Percentiles rank a stretch among this genome's conserved stretches.
Conservation (phyloP, 2,888 invertebrate species). For the Germaria angustata region DNA sequence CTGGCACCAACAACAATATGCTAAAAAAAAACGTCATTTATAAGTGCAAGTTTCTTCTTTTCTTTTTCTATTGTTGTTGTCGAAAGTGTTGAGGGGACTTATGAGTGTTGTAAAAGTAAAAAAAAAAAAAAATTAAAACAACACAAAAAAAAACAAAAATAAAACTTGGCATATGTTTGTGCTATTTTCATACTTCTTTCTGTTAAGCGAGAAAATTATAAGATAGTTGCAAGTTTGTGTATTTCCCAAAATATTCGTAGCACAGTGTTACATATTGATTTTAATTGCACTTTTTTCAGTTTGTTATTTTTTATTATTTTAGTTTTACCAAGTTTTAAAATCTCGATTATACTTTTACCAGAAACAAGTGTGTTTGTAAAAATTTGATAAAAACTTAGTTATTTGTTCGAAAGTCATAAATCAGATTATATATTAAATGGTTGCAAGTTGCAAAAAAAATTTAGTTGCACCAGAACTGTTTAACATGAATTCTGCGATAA, state of each 20-base stretch:
- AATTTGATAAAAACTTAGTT: slow-evolving; percentile 52
- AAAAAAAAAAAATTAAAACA: not conserved
- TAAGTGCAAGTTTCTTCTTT: not conserved
- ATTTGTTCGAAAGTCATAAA: slow-evolving; percentile 50
- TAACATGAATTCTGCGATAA: not conserved
- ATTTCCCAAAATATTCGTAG: not conserved
- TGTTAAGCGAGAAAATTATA: slow-evolving; percentile 37
- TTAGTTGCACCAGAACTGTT: not conserved
- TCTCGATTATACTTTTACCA: slow-evolving; percentile 29
- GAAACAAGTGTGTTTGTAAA: slow-evolving; percentile 31
- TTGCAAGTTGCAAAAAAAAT: not conserved
- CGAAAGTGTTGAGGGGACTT: not conserved
- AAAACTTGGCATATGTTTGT: slow-evolving; percentile 56
- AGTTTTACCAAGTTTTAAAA: not conserved
- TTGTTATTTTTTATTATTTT: not conserved
- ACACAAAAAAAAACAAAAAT: not conserved
- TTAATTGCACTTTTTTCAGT: slow-evolving; percentile 34
- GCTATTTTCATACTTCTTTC: slow-evolving; percentile 63
- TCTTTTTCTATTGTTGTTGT: not conserved
- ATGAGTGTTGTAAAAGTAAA: not conserved
- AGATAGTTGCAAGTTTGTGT: slow-evolving; percentile 48
- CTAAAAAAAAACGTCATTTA: slow-evolving; percentile 38
- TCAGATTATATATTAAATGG: slow-evolving; percentile 54
- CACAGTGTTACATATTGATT: slow-evolving; percentile 49
- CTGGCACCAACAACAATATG: not conserved